Conservation (phyloP, 2,797 vertebrate species). For the Scyliorhinus canicula region DNA sequence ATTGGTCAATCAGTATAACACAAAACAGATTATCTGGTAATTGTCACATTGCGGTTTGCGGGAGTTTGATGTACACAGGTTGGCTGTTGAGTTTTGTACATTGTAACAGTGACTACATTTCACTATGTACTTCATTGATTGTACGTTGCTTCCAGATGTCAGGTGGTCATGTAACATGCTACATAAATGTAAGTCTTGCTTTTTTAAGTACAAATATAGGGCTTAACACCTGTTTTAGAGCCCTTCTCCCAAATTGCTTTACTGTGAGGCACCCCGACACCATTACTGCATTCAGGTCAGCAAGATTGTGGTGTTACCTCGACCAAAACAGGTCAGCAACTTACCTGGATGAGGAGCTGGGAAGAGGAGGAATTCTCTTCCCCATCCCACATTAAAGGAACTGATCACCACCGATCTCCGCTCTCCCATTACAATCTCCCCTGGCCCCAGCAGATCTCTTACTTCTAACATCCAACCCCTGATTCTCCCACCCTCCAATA, state of each 20-base stretch:
- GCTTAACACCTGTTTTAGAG: background rate
- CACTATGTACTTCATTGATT: too few relatives aligned
- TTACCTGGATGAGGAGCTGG: background rate
- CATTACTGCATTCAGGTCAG: background rate
- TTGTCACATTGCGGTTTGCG: too few relatives aligned
- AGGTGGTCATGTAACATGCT: too few relatives aligned
- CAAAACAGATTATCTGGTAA: too few relatives aligned
- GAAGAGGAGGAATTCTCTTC: background rate
- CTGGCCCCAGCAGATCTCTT: background rate
- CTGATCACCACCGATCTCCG: background rate
- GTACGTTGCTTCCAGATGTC: too few relatives aligned
- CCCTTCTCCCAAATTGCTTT: background rate
- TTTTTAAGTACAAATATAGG: background rate
- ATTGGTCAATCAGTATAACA: background rate
- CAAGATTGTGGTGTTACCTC: background rate
- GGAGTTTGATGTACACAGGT: too few relatives aligned
- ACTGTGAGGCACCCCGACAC: background rate
- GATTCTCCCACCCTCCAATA: too few relatives aligned
- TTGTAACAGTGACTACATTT: too few relatives aligned
- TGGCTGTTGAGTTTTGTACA: background rate
- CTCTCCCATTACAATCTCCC: background rate
- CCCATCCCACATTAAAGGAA: background rate
- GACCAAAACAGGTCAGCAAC: background rate
- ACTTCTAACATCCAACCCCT: too few relatives aligned
- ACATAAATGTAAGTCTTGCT: too few relatives aligned